Evolutionary conservation across 92 coral and sea anemone genomes (phyloP), one percentile per base, ranked within the genome.

Genomic region (Parazoanthus swiftii): DNA sequence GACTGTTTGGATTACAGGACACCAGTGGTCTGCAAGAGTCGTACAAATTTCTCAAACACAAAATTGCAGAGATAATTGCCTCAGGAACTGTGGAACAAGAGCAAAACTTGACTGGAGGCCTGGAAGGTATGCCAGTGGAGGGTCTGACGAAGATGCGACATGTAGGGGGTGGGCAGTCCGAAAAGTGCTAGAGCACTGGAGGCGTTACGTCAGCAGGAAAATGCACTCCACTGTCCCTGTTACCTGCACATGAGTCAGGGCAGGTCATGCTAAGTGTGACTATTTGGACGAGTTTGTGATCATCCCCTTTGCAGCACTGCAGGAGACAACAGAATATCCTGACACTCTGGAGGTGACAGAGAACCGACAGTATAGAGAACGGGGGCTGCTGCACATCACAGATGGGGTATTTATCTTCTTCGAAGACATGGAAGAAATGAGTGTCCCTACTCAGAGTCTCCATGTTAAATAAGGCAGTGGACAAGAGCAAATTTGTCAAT

Each of bases 321-420:
- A 77, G 50, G 88, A 82, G 1, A 87, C 18, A 18, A 56, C 65
- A 56, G 65, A 8, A 16, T 56, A 56, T 56, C 65, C 65, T 2
- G 91, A 86, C 44, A 91, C 91, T 8, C 74, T 91, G 13, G 84
- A 74, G 5, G 90, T 91, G 16, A 93, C 91, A 5, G 93, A 93
- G 78, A 86, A 85, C 38, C 63, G 89, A 37, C 92, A 93, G 66
- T 91, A 70, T 81, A 76, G 88, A 29, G 90, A 91, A 14, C 54
- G 90, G 11, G 95, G 92, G 4, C 92, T 93, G 8, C 88, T 91
- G 3, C 93, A 93, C 68, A 86, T 93, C 4, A 79, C 86, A 8
- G 92, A 89, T 81, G 78, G n/a, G 0, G 82, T 81, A 14, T 93
- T 80, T 75, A 1, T 39, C 50, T 85, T 89, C 46, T 91, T 91